Base-by-base conservation (phyloP, 2,113 vertebrate species). In the Sorex fumeus region DNA sequence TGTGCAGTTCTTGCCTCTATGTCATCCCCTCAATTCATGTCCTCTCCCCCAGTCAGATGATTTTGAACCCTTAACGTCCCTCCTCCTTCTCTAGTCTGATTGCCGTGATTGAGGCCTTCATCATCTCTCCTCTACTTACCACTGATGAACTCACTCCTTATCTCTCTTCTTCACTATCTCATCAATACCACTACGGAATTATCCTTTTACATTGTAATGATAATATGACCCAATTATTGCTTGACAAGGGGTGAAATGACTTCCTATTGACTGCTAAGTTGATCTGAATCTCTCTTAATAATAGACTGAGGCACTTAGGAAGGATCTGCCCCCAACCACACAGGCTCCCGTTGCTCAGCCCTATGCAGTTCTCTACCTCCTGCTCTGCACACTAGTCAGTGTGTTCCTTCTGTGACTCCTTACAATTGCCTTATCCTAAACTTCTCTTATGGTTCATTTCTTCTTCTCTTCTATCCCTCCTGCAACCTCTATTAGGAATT, bases 351-450 rank as follows among this genome's bases (percentile, higher is more conserved):
- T 1, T 32, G 69, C 34, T 40, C 1, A 1, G 25, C 27, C 27
- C 47, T 7, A 21, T 30, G 30, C 0, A 0, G 8, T 1, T 0
- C 2, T 32, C 13, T 5, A 0, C 16, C 21, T 57, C 36, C 13
- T 23, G 13, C 12, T 57, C 8, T 36, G 53, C n/a, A n/a, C 69
- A 0, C n/a, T 2, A 6, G 13, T 8, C 34, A 3, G 7, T 30
- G 78, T 45, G 7, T 25, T 95, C 40, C 30, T 53, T 30, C 34
- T 15, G 23, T 10, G 34, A 5, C 21, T 19, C 64, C 16, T 87
- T 27, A 11, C 12, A 28, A 30, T 66, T 30, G 18, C 71, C 21
- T 70, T 86, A 72, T n/a, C 25, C 12, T 64, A 64, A 77, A 45
- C 30, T 40, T 78, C 0, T 66, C 32, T 77, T 62, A 16, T 9